Evolutionary conservation across 2,888 invertebrate species (phyloP).

Genomic region (Adelognathus sp.): DNA sequence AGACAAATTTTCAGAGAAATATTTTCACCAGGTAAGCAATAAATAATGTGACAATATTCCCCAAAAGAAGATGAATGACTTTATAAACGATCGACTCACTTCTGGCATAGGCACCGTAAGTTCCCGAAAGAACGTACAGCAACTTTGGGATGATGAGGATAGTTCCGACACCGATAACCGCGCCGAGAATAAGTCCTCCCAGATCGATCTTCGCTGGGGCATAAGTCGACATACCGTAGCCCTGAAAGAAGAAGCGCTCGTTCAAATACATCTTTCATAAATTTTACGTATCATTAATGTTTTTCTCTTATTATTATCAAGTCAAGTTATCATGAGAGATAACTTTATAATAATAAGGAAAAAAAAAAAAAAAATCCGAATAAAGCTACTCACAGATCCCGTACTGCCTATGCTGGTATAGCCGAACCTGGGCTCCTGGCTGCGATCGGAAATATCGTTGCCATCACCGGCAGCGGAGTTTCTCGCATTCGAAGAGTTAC

Average conservation of each 20-base stretch:
- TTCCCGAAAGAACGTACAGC: conserved; percentile 87
- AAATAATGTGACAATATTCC: too few species aligned
- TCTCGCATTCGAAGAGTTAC: conserved; percentile 56
- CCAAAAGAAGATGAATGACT: too few species aligned
- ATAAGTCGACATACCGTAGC: conserved; percentile 84
- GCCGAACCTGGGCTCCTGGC: conserved; percentile 79
- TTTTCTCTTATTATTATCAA: too few species aligned
- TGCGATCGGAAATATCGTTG: conserved; percentile 72
- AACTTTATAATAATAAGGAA: too few species aligned
- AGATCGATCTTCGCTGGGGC: conserved; percentile 91
- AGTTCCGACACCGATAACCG: conserved; percentile 91
- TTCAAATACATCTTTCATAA: not conserved
- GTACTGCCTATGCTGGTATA: conserved; percentile 78
- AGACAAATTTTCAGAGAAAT: too few species aligned
- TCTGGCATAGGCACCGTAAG: conserved; percentile 87
- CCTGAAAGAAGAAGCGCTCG: conserved; percentile 58
- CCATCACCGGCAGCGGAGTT: conserved; percentile 62
- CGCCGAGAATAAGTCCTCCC: conserved; percentile 91
- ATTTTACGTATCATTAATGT: not conserved
- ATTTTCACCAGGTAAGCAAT: too few species aligned
- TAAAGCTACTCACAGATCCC: conserved; percentile 72
- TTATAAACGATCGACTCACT: conserved; percentile 83
- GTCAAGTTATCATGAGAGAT: too few species aligned
- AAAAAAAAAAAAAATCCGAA: too few species aligned
- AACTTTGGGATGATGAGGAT: conserved; percentile 91